A percentile compares a stretch with the other conserved stretches of the same genome.
These are phyloP conservation scores for Arbacia lixula DNA, from an alignment of 53 echinoderm and acorn worm species.

Conservation along the genomic window DNA sequence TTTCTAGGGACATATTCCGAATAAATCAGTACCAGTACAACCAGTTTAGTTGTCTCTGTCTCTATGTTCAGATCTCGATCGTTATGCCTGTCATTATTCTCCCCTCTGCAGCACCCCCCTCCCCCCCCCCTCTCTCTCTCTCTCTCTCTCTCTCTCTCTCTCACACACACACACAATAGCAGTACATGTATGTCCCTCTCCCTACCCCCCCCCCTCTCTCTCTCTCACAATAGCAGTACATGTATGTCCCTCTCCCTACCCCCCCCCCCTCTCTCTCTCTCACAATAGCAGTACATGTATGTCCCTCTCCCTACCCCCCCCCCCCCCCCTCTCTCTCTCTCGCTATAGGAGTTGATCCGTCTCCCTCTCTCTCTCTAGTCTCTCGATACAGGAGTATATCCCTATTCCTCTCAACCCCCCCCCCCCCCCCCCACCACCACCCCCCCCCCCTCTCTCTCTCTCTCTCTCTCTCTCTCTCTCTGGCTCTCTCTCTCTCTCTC, in stretches of 20 bases:
- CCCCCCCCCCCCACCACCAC: neutral
- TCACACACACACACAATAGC: neutral
- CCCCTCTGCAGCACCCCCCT: neutral
- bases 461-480: neutral
- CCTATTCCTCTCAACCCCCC: neutral
- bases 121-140: neutral
- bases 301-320: neutral
- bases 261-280: neutral
- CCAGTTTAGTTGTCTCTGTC: too few relatives aligned
- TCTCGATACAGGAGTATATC: neutral
- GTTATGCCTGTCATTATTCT: neutral
- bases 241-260: neutral
- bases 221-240: neutral
- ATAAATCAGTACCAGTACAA: too few relatives aligned
- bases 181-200: neutral
- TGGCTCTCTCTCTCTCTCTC: neutral
- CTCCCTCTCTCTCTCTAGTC: neutral
- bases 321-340: neutral
- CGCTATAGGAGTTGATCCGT: neutral
- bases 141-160: constrained; percentile 10
- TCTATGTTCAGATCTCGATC: too few relatives aligned
- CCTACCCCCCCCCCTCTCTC: neutral
- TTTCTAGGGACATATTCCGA: too few relatives aligned
- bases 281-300: neutral
- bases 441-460: neutral